Evolutionary conservation across 2,888 invertebrate genomes (phyloP), one percentile per base, ranked within the genome.

Genomic region (Parnassius glacialis): DNA sequence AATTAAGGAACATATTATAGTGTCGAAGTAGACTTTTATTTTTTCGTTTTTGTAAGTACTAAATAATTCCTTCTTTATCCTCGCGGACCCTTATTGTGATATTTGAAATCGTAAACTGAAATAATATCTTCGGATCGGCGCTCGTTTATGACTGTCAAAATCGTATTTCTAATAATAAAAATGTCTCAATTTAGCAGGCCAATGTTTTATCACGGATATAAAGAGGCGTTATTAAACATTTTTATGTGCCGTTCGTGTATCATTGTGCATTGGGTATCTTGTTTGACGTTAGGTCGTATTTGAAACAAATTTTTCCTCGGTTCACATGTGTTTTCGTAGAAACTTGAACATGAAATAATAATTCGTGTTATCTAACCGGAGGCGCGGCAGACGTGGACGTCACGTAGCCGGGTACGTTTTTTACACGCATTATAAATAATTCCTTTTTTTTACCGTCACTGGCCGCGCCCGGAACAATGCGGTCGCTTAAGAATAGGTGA

Each of bases 111-210:
- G 83, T 89, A 88, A 89, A 88, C 80, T 65, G 74, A 80, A 80
- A 86, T 84, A 84, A 87, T 87, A 87, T 85, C 86, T 80, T 70
- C 64, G 78, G 79, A 77, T 82, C 80, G 74, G 76, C 80, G 79
- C 74, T 78, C 78, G 75, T 89, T 90, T 90, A 90, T 80, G 86
- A 85, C 86, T 79, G 83, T 87, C 85, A 84, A 89, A 90, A 90
- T 84, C 84, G 85, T 88, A 87, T 89, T 86, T 84, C 88, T 88
- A 88, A 89, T 87, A 90, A 88, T 88, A 90, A 90, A 34, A 90
- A 88, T 80, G 84, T 84, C 89, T 88, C 87, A 88, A 89, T 89
- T 88, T 85, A 79, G 84, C 80, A 79, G 81, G 81, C 78, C 84
- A 80, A 84, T 86, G 87, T 87, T 90, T 87, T 88, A 90, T 90